phyloP scores from a whole-genome alignment of 2,888 invertebrate genomes.

The Salticus scenicus region DNA sequence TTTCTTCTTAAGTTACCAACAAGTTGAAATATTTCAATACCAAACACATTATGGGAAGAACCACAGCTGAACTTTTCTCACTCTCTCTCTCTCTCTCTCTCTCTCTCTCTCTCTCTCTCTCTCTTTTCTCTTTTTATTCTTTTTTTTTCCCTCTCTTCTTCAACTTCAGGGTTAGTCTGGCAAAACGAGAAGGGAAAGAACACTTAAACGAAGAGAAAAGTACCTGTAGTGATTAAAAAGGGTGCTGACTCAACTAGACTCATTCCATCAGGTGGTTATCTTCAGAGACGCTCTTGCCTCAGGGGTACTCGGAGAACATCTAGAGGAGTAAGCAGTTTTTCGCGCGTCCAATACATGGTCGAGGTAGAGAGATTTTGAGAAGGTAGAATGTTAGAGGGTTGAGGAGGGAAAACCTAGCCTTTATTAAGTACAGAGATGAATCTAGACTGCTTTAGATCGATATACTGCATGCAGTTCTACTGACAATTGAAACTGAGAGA shows the following conservation, averaged over 20 bases:
- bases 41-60: too few species aligned
- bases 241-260: conserved; percentile 64
- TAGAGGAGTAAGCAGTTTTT: conserved; percentile 56
- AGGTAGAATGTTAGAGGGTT: not conserved
- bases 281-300: conserved; percentile 3
- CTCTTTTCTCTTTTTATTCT: too few species aligned
- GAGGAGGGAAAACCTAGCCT: not conserved
- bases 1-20: too few species aligned
- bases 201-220: conserved; percentile 53
- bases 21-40: too few species aligned
- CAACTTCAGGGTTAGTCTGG: not conserved
- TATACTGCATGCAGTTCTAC: not conserved
- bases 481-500: not conserved
- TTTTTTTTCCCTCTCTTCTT: not conserved
- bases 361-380: not conserved
- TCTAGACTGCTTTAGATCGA: not conserved
- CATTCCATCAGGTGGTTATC: conserved; percentile 65
- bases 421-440: not conserved
- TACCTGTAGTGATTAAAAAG: conserved; percentile 68
- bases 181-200: conserved; percentile 14
- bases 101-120: too few species aligned
- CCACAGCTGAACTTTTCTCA: too few species aligned
- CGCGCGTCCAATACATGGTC: not conserved
- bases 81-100: too few species aligned
- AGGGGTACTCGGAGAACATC: not conserved